phyloP scores from a whole-genome alignment of 2,888 invertebrate species.

The Pollenia griseotomentosa region DNA sequence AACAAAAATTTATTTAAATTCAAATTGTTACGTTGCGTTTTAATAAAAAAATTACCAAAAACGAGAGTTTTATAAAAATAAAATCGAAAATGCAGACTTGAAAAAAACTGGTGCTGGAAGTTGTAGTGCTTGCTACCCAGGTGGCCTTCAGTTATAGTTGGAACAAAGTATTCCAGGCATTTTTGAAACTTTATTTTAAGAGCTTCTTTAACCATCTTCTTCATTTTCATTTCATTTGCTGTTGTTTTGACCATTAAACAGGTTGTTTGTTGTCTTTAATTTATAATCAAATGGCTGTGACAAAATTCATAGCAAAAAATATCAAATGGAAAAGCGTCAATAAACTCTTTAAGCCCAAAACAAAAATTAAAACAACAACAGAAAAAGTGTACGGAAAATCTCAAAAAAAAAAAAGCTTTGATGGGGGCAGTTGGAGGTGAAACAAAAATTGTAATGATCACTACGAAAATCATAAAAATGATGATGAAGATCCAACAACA shows the following conservation, averaged over 20 bases:
- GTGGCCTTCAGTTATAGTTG: slow-evolving; percentile 48
- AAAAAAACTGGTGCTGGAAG: slow-evolving; percentile 30
- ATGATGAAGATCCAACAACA: not conserved
- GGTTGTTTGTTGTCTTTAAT: slow-evolving; percentile 40
- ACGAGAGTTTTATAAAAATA: slow-evolving; percentile 13
- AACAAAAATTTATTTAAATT: slow-evolving; percentile 51
- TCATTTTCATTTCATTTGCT: slow-evolving; percentile 34
- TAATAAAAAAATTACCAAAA: slow-evolving; percentile 6
- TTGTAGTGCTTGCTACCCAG: slow-evolving; percentile 29
- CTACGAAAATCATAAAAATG: too few species aligned
- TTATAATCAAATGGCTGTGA: slow-evolving; percentile 42
- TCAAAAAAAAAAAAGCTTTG: not conserved
- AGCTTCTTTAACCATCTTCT: slow-evolving; percentile 28
- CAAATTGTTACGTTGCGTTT: slow-evolving; percentile 47
- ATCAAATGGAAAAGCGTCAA: slow-evolving; percentile 64
- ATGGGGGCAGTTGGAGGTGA: slow-evolving; percentile 47
- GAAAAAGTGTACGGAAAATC: not conserved
- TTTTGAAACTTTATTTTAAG: slow-evolving; percentile 11
- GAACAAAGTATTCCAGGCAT: not conserved
- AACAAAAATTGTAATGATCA: slow-evolving; percentile 18
- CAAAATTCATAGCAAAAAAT: slow-evolving; percentile 28
- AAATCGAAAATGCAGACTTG: not conserved
- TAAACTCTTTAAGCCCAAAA: slow-evolving; percentile 58
- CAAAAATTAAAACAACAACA: not conserved
- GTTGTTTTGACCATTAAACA: slow-evolving; percentile 30